Evolutionary conservation across 2,888 invertebrate species (phyloP).

Genomic region (Leptodirus hochenwartii): DNA sequence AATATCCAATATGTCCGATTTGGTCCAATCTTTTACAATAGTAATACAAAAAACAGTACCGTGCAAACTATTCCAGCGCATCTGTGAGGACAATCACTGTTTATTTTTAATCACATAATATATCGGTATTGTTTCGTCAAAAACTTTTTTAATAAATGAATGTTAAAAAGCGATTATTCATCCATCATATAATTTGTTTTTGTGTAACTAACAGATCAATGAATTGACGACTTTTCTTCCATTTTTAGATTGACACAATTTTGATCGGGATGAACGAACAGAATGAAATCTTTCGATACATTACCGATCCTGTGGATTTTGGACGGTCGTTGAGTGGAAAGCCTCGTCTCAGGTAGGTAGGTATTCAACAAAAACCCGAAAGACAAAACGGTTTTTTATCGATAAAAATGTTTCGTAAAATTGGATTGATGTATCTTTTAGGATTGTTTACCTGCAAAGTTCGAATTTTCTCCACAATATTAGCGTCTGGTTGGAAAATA

Average conservation of each 20-base stretch:
- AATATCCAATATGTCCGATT: too few species aligned
- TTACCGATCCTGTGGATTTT: slow-evolving; percentile 37
- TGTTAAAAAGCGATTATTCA: too few species aligned
- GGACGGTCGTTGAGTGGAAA: slow-evolving; percentile 40
- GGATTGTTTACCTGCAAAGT: slow-evolving; percentile 23
- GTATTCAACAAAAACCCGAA: neutral
- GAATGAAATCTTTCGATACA: slow-evolving; percentile 31
- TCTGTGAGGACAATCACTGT: too few species aligned
- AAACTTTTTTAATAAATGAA: too few species aligned
- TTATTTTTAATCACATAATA: too few species aligned
- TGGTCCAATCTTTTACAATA: too few species aligned
- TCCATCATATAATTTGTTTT: too few species aligned
- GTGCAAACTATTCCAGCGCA: too few species aligned
- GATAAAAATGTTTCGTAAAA: slow-evolving; percentile 1
- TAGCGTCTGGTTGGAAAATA: slow-evolving; percentile 21
- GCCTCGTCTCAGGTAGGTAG: slow-evolving; percentile 38
- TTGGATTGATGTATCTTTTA: slow-evolving; percentile 14
- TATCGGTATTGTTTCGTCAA: too few species aligned
- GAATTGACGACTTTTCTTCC: too few species aligned
- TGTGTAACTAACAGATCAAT: too few species aligned
- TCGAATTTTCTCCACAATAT: slow-evolving; percentile 20
- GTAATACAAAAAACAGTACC: too few species aligned
- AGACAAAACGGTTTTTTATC: neutral
- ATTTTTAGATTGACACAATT: slow-evolving; percentile 24
- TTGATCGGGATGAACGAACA: slow-evolving; percentile 23